Conservation (phyloP, 2,797 vertebrate genomes). For the Sebastes nivosus region DNA sequence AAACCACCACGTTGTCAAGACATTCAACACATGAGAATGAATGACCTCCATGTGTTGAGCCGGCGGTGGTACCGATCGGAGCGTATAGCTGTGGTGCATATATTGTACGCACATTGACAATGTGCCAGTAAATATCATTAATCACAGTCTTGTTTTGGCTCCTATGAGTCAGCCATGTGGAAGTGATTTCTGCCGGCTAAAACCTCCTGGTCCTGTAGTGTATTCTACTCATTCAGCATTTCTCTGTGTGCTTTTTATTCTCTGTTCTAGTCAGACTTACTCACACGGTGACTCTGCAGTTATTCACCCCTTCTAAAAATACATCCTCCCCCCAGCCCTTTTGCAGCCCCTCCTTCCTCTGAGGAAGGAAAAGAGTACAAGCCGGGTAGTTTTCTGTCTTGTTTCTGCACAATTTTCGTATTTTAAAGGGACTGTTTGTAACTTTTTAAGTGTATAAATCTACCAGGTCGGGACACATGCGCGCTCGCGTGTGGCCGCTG, state of each 20-base stretch:
- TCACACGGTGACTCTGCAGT: constrained; percentile 62
- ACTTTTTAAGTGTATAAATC: too few relatives aligned
- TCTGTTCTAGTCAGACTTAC: constrained; percentile 52
- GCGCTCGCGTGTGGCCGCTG: too few relatives aligned
- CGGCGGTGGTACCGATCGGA: constrained; percentile 18
- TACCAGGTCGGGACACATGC: too few relatives aligned
- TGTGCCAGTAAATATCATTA: constrained; percentile 72
- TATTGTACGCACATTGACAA: constrained; percentile 45
- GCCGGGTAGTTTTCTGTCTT: not conserved
- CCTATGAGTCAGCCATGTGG: constrained; percentile 67
- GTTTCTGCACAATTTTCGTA: too few relatives aligned
- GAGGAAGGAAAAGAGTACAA: constrained; percentile 22
- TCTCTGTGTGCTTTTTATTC: constrained; percentile 47
- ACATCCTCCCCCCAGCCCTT: not conserved
- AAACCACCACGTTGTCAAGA: constrained; percentile 27
- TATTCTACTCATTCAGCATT: constrained; percentile 23
- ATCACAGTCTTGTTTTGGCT: constrained; percentile 68
- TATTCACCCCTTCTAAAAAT: constrained; percentile 70
- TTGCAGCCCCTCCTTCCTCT: not conserved
- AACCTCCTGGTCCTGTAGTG: constrained; percentile 22
- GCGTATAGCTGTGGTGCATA: constrained; percentile 34
- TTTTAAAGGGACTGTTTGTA: too few relatives aligned
- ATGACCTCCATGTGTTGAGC: constrained; percentile 50
- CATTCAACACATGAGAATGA: constrained; percentile 36
- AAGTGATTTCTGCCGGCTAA: constrained; percentile 64